Evolutionary conservation across 2,797 vertebrate species (phyloP), one percentile per base, ranked within the genome.

Genomic region (Artibeus lituratus): DNA sequence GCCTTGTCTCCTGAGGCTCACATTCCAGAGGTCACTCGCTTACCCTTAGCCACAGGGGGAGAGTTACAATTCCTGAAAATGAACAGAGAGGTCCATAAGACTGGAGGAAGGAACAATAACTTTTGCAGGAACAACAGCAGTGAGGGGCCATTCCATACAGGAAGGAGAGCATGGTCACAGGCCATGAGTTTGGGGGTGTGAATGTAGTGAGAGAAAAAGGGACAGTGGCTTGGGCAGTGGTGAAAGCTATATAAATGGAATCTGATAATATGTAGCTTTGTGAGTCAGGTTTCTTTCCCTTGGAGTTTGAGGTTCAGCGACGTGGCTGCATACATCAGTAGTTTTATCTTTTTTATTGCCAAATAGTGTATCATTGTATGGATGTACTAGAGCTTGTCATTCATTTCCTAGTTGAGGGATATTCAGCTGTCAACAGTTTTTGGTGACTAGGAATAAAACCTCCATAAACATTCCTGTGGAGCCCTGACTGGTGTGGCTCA

Each of bases 341-440:
- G 21, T 44, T 35, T 9, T 39, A n/a, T 81, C 26, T 67, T 51
- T 22, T 26, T 39, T 9, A 18, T 15, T 2, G 55, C 26, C 0
- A 14, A 67, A 44, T 8, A 3, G 18, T 10, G 1, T 1, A 1
- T 12, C 3, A 5, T n/a, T 7, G 19, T 21, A 42, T 10, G 47
- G 5, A 2, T 8, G 3, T 24, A 39, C 21, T 7, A 11, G 51
- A 10, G 4, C 21, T 32, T 59, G 74, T 22, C 11, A 8, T 22
- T 81, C 15, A 3, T 29, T 37, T 69, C 22, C 37, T 5, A 24
- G 26, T 19, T 1, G 24, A 29, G 11, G 21, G 62, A 29, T 12
- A 4, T n/a, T n/a, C 26, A 59, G 26, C 32, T 16, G 42, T 59
- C n/a, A 55, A 35, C 2, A 35, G 26, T 65, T 49, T 87, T 42